Base-by-base conservation (phyloP, 2,797 vertebrate species). In the Dryobates pubescens region DNA sequence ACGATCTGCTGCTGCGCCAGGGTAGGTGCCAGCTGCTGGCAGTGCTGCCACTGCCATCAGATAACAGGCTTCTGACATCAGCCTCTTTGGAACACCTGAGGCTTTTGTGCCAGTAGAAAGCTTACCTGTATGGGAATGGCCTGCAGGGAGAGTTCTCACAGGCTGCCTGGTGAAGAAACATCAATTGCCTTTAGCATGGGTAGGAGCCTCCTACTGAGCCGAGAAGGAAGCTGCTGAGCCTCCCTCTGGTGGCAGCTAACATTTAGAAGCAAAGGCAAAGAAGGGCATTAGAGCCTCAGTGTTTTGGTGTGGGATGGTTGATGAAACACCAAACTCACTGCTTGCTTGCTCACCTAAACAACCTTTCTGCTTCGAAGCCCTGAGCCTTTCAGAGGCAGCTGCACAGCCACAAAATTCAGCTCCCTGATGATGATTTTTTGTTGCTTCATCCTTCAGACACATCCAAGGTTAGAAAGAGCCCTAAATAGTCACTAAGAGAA, bases 1-100 rank as follows among this genome's bases (percentile, higher is more conserved):
- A 99, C 20, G 99, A 99, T 4, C 97, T 99, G 91, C 98, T 99
- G 93, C 98, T 99, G n/a, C 99, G 99, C 94, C 99, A 99, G 97
- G 99, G 99, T 99, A 95, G 1, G 91, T 86, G 67, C 56, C 36
- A 3, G 2, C 61, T 24, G 71, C 18, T 27, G 19, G 61, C 41
- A 9, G 82, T 82, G 67, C 58, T 58, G 43, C 23, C 18, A 3
- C 32, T 62, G 30, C 85, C 80, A 32, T 17, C 69, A 22, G 26
- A 51, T 15, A 6, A n/a, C 47, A 49, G 26, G 13, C n/a, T n/a
- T 51, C 45, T 82, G 84, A 12, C 81, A 6, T 64, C 24, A 5
- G 41, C 65, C 71, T 54, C 13, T 3, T 82, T 3, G 24, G 89
- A 63, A 57, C 3, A 53, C 17, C 78, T 34, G 0, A 8, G 7